These are phyloP conservation scores for Ophiodon elongatus DNA, from an alignment of 2,113 vertebrate species.

Conservation along the genomic window DNA sequence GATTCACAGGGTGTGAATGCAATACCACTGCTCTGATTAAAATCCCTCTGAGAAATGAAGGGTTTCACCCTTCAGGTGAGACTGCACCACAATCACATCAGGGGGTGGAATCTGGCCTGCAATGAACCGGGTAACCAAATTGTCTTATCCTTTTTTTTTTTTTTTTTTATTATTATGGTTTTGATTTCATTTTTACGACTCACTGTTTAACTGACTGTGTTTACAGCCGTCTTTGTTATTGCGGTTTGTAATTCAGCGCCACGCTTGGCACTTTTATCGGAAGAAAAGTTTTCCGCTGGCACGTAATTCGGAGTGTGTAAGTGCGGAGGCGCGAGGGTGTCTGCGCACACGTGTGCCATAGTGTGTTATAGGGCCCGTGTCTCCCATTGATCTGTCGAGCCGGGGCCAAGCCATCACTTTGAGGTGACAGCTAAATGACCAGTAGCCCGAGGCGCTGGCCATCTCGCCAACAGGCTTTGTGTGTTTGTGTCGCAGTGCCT, in stretches of 20 bases:
- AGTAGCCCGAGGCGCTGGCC: constrained; percentile 68
- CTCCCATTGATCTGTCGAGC: constrained; percentile 73
- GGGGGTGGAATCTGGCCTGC: neutral
- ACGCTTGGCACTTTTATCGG: constrained; percentile 32
- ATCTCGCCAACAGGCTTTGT: constrained; percentile 67
- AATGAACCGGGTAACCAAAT: constrained; percentile 16
- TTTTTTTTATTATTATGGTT: neutral
- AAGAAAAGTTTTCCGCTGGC: constrained; percentile 49
- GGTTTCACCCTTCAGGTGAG: constrained; percentile 20
- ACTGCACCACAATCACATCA: constrained; percentile 9
- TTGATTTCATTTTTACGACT: constrained; percentile 38
- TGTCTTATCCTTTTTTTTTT: neutral
- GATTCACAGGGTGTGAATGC: constrained; percentile 8
- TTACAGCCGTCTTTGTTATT: constrained; percentile 32
- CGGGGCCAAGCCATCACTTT: constrained; percentile 76
- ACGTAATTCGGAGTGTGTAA: constrained; percentile 30
- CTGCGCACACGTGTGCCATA: neutral
- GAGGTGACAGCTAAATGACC: constrained; percentile 83
- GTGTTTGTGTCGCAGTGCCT: constrained; percentile 61
- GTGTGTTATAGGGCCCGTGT: constrained; percentile 60
- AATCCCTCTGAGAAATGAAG: constrained; percentile 49
- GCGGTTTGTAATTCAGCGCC: constrained; percentile 41
- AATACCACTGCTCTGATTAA: constrained; percentile 43
- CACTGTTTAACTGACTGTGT: constrained; percentile 22
- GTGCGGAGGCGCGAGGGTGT: neutral